Evolutionary conservation across 2,797 vertebrate species (phyloP).

Genomic region (Chelon auratus): DNA sequence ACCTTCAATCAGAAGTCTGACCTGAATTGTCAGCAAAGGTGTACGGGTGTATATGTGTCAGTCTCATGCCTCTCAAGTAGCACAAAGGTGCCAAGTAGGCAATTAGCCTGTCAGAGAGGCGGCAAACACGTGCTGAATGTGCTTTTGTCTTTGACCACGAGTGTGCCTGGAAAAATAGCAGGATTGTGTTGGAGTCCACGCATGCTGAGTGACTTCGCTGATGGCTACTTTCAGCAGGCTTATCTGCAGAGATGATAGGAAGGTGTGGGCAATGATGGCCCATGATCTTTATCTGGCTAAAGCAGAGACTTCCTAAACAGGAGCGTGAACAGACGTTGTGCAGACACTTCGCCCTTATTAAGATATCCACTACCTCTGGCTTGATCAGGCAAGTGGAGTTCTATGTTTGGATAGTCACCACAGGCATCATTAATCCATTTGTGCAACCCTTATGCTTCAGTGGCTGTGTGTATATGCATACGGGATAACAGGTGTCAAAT

Average conservation of each 20-base stretch:
- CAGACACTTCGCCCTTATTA: slow-evolving; percentile 66
- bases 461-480: slow-evolving; percentile 20
- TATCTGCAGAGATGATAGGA: slow-evolving; percentile 54
- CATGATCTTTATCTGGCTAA: slow-evolving; percentile 64
- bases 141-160: slow-evolving; percentile 47
- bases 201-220: slow-evolving; percentile 34
- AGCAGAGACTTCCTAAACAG: slow-evolving; percentile 61
- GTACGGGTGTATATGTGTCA: not conserved
- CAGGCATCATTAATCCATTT: slow-evolving; percentile 57
- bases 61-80: slow-evolving; percentile 46
- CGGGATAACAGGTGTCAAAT: slow-evolving; percentile 47
- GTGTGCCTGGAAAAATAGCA: slow-evolving; percentile 38
- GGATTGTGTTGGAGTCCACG: slow-evolving; percentile 19
- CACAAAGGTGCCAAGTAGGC: slow-evolving; percentile 54
- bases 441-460: slow-evolving; percentile 26
- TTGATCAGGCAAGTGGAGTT: slow-evolving; percentile 37
- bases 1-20: not conserved
- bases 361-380: slow-evolving; percentile 50
- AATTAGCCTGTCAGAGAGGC: slow-evolving; percentile 60
- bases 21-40: not conserved
- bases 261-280: slow-evolving; percentile 66
- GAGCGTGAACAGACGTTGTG: slow-evolving; percentile 54
- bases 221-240: slow-evolving; percentile 34
- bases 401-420: slow-evolving; percentile 63
- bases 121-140: slow-evolving; percentile 48